Evolutionary conservation across 2,113 vertebrate genomes (phyloP), one percentile per base, ranked within the genome.

Genomic region (Castor canadensis): DNA sequence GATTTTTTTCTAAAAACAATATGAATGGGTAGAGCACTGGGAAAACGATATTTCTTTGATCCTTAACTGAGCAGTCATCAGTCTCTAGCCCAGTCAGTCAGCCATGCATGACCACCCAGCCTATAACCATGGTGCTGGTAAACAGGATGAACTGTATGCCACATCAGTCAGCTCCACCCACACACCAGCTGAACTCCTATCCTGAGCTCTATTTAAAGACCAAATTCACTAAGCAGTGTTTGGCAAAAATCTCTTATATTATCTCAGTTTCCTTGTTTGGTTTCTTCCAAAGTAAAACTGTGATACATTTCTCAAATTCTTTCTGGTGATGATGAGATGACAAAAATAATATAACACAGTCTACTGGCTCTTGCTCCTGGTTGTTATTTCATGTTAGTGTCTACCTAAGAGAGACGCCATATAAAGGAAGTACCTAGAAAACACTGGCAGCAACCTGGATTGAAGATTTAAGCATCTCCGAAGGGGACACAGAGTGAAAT

Each of bases 41-140:
- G 83, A 43, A 96, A 95, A 83, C 79, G 22, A 30, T 71, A 95
- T 95, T 93, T 91, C 97, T 97, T 97, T 97, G 96, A 97, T 97
- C 96, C 54, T 92, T 85, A 92, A 97, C 72, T 92, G 69, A 82
- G n/a, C 30, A 3, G 66, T 69, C 94, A 97, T 96, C 91, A 96
- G 91, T 97, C 95, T 96, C 82, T 17, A 71, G 95, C 10, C n/a
- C n/a, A n/a, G n/a, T n/a, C n/a, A 71, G 32, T 30, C 86, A 95
- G 40, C 86, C 95, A 91, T 0, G 73, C 91, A 82, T 79, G 89
- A 80, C 88, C 60, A 67, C 40, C 69, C 82, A 82, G 72, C 64
- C 95, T 73, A 24, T 88, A 86, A 87, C 58, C 84, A 56, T 0
- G 12, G 86, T 80, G 75, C 26, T 79, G 28, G 91, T 71, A 94